A percentile compares a stretch with the other conserved stretches of the same genome.
These are phyloP conservation scores for Brachionus manjavacas DNA, from an alignment of 1,140 invertebrate species.

Conservation along the genomic window DNA sequence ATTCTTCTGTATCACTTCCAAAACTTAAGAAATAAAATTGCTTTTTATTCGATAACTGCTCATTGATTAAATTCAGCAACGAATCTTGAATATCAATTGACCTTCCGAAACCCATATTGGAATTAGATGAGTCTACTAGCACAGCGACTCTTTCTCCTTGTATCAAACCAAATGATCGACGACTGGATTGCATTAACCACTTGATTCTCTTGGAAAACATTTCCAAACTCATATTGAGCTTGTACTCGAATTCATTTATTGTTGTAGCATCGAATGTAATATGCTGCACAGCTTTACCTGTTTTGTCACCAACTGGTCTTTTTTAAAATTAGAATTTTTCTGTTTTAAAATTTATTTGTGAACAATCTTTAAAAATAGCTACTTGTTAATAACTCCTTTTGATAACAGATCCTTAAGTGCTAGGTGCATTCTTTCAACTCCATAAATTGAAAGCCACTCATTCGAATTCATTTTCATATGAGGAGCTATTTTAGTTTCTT, in stretches of 20 bases:
- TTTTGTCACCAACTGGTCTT: slow-evolving; percentile 50
- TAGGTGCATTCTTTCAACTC: slow-evolving; percentile 51
- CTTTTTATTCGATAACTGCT: slow-evolving; percentile 52
- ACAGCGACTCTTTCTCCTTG: slow-evolving; percentile 51
- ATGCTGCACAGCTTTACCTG: slow-evolving; percentile 50
- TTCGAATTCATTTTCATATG: slow-evolving; percentile 49
- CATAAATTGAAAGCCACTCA: slow-evolving; percentile 54
- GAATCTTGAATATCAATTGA: slow-evolving; percentile 43
- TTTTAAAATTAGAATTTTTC: not conserved
- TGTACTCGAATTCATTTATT: slow-evolving; percentile 58
- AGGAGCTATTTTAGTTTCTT: not conserved
- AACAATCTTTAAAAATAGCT: too few relatives aligned
- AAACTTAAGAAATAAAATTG: slow-evolving; percentile 53
- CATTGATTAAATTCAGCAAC: slow-evolving; percentile 51
- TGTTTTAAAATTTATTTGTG: too few relatives aligned
- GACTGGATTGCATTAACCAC: slow-evolving; percentile 55
- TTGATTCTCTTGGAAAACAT: slow-evolving; percentile 55
- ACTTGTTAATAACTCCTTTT: slow-evolving; percentile 50
- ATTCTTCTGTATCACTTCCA: slow-evolving; percentile 50
- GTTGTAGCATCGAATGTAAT: slow-evolving; percentile 56
- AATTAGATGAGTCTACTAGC: slow-evolving; percentile 54
- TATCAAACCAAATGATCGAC: slow-evolving; percentile 56
- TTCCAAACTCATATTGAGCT: slow-evolving; percentile 54
- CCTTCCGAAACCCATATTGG: slow-evolving; percentile 48
- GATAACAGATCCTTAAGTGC: slow-evolving; percentile 55